These are phyloP conservation scores for Emydura subglobosa DNA, from an alignment of 2,113 vertebrate genomes.

Conservation along the genomic window DNA sequence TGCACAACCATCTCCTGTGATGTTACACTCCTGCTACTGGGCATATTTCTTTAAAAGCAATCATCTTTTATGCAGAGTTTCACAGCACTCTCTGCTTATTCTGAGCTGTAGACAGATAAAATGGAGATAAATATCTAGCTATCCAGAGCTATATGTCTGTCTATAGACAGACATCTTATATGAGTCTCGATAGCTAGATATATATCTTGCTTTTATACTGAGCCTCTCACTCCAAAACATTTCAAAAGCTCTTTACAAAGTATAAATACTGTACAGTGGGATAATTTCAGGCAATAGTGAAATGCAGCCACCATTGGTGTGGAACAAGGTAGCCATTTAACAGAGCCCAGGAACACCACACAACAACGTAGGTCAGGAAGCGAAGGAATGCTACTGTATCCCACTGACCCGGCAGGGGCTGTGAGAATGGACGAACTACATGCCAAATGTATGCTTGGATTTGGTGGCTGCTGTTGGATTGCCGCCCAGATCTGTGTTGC, in stretches of 20 bases:
- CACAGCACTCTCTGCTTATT: not conserved
- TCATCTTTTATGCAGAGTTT: not conserved
- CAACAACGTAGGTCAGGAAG: not conserved
- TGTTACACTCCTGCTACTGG: not conserved
- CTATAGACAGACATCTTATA: not conserved
- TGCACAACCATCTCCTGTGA: constrained; percentile 14
- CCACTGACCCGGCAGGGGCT: not conserved
- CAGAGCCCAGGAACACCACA: not conserved
- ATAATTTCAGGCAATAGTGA: not conserved
- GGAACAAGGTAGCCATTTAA: not conserved
- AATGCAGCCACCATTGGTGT: not conserved
- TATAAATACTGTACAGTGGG: accelerated
- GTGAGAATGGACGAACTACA: not conserved
- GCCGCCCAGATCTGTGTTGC: not conserved
- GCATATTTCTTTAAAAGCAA: not conserved
- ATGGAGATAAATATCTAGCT: not conserved
- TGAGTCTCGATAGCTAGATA: not conserved
- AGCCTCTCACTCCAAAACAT: not conserved
- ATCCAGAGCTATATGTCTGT: not conserved
- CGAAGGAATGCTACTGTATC: not conserved
- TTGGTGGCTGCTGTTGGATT: not conserved
- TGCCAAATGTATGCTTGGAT: not conserved
- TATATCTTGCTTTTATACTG: not conserved
- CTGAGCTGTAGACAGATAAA: not conserved
- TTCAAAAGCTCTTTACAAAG: not conserved